Base-by-base conservation (phyloP, 1,140 invertebrate genomes). In the Kradibia gibbosae region DNA sequence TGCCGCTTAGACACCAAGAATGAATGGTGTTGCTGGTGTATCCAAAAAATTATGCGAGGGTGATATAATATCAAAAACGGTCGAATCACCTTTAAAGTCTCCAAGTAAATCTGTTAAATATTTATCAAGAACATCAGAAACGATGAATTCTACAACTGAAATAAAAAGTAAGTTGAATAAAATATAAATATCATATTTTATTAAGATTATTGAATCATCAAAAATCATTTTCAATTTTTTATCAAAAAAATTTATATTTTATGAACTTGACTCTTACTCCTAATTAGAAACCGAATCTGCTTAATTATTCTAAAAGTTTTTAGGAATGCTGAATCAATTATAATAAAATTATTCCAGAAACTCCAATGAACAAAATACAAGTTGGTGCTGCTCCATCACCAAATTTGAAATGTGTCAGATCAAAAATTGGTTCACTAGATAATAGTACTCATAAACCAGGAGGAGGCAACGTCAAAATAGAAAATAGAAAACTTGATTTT, bases 401-500 rank as follows among this genome's bases (percentile, higher is more conserved):
- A 34, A 98, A 98, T 89, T 90, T 98, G 60, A 97, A 97, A 91
- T 94, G 96, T 72, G 96, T 98, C 2, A 95, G 95, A 90, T 98
- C 97, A 22, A 99, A 98, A 92, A 97, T 99, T 83, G 98, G 98
- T 10, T 99, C 98, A 3, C 90, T 99, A 87, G 94, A 97, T n/a
- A 99, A 99, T 89, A 93, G 97, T 0, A 95, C 93, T 67, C 96
- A 99, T 89, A 98, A 96, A 88, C 97, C 97, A 2, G 96, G 97
- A 28, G 98, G 97, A 57, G 97, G 97, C 42, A 95, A 97, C 85
- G 93, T 98, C 20, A 98, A 97, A 92, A 97, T 98, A 82, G 96
- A 97, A 89, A 94, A 94, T 78, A 95, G 95, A 86, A 98, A 98
- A 90, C 89, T 98, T 13, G 96, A 98, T 83, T 96, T 97, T 84